Evolutionary conservation across 2,113 vertebrate genomes (phyloP).

Genomic region (Callopanchax toddi): DNA sequence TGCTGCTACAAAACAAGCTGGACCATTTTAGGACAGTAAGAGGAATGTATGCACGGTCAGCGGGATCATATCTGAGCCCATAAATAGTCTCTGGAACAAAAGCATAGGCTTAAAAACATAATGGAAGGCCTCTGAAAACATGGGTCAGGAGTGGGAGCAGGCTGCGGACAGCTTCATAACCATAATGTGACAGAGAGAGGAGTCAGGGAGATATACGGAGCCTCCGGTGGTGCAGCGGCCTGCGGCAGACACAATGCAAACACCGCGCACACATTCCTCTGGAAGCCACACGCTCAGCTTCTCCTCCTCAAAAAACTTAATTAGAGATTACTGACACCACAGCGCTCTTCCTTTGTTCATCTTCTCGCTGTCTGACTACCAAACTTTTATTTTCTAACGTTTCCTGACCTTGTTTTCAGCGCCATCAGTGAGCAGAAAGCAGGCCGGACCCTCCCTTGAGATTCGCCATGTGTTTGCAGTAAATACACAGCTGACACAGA

Average conservation of each 20-base stretch:
- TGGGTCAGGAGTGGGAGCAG: slow-evolving; percentile 64
- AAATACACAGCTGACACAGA: slow-evolving; percentile 63
- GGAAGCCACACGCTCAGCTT: slow-evolving; percentile 52
- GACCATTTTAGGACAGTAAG: slow-evolving; percentile 40
- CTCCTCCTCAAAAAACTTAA: slow-evolving; percentile 61
- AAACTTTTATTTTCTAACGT: slow-evolving; percentile 29
- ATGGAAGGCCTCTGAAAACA: slow-evolving; percentile 57
- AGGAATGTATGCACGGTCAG: slow-evolving; percentile 57
- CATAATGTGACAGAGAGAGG: slow-evolving; percentile 75
- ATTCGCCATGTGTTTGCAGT: slow-evolving; percentile 38
- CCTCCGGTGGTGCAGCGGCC: slow-evolving; percentile 67
- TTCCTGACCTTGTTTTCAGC: slow-evolving; percentile 51
- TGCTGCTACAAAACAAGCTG: slow-evolving; percentile 46
- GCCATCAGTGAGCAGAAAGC: slow-evolving; percentile 30
- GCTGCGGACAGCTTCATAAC: slow-evolving; percentile 66
- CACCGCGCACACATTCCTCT: slow-evolving; percentile 67
- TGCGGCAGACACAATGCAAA: slow-evolving; percentile 74
- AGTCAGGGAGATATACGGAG: slow-evolving; percentile 69
- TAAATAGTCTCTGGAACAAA: slow-evolving; percentile 74
- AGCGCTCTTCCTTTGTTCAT: slow-evolving; percentile 50
- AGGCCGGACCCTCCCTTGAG: slow-evolving; percentile 14
- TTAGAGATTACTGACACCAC: slow-evolving; percentile 68
- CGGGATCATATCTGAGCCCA: slow-evolving; percentile 49
- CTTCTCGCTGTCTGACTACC: slow-evolving; percentile 29
- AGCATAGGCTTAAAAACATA: slow-evolving; percentile 68